These are phyloP conservation scores for Gonocerus acuteangulatus DNA, from an alignment of 2,888 invertebrate genomes.

Conservation along the genomic window DNA sequence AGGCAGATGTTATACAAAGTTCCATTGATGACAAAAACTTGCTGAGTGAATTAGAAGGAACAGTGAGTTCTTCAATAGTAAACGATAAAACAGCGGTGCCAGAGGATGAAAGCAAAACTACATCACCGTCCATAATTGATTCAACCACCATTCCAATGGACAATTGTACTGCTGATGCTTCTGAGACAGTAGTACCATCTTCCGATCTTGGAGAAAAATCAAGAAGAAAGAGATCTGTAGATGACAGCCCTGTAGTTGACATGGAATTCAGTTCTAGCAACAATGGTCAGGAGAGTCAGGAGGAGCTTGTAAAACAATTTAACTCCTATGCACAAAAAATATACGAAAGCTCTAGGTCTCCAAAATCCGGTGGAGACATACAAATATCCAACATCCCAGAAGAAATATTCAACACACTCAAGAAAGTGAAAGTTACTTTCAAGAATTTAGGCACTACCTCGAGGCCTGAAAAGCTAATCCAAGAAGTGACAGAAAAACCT, in stretches of 20 bases:
- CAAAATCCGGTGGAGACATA: neutral
- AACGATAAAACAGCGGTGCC: neutral
- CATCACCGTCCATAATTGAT: neutral
- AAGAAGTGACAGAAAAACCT: no score
- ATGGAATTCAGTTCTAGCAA: neutral
- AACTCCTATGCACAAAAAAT: neutral
- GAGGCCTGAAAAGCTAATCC: neutral
- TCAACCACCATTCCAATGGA: neutral
- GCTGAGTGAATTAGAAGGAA: constrained; percentile 25
- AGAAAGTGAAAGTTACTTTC: constrained; percentile 15
- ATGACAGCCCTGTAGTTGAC: constrained; percentile 4
- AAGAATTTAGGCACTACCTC: constrained; percentile 1
- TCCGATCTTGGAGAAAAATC: neutral
- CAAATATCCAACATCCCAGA: constrained; percentile 7
- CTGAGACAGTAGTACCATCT: constrained; percentile 1
- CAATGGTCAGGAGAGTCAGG: neutral
- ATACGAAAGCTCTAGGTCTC: constrained; percentile 2
- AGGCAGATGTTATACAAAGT: constrained; percentile 22
- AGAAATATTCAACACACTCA: constrained; percentile 10
- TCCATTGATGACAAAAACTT: constrained; percentile 26
- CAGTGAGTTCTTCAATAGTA: constrained; percentile 1
- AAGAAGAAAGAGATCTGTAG: constrained; percentile 21
- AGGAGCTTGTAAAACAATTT: constrained; percentile 12
- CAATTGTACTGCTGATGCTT: constrained; percentile 15
- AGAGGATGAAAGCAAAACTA: neutral